phyloP scores from a whole-genome alignment of 2,797 vertebrate species.

The Apogon hyalosoma region DNA sequence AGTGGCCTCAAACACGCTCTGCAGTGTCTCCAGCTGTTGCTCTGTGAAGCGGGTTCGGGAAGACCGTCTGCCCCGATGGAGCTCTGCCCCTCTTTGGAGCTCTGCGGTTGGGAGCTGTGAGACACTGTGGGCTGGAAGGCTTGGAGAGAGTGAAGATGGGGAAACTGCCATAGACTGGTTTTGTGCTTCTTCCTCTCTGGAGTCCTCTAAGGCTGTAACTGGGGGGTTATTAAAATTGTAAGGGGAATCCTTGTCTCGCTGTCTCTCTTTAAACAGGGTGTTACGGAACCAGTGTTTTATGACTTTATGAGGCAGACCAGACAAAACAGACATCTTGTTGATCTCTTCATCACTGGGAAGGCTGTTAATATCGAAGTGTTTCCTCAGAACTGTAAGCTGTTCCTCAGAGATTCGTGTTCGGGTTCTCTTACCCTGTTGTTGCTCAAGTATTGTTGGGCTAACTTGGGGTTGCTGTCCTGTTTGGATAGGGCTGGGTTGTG shows the following conservation, averaged over 20 bases:
- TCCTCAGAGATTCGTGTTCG: slow-evolving; percentile 96
- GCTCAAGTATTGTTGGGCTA: slow-evolving; percentile 88
- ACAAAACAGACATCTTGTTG: slow-evolving; percentile 94
- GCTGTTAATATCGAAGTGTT: slow-evolving; percentile 98
- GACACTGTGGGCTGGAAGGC: slow-evolving; percentile 51
- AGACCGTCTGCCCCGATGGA: slow-evolving; percentile 92
- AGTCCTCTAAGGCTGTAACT: slow-evolving; percentile 92
- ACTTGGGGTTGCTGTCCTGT: slow-evolving; percentile 77
- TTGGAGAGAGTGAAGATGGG: slow-evolving; percentile 70
- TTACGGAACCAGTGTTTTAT: slow-evolving; percentile 99
- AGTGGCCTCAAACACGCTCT: slow-evolving; percentile 96
- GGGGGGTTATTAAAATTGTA: slow-evolving; percentile 99
- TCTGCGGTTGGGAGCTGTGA: slow-evolving; percentile 81
- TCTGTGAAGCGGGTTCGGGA: slow-evolving; percentile 96
- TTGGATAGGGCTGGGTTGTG: slow-evolving; percentile 63
- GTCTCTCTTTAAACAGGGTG: slow-evolving; percentile 97
- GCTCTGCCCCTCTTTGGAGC: slow-evolving; percentile 86
- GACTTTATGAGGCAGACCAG: slow-evolving; percentile 94
- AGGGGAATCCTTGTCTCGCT: slow-evolving; percentile 98
- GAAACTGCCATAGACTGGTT: slow-evolving; percentile 80
- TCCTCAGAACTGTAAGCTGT: slow-evolving; percentile 91
- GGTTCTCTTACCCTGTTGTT: slow-evolving; percentile 95
- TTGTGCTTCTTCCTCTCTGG: slow-evolving; percentile 88
- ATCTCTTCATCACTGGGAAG: slow-evolving; percentile 98
- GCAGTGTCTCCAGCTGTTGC: slow-evolving; percentile 94